These are phyloP conservation scores for Buteo buteo DNA, from an alignment of 2,113 vertebrate species.

Conservation along the genomic window DNA sequence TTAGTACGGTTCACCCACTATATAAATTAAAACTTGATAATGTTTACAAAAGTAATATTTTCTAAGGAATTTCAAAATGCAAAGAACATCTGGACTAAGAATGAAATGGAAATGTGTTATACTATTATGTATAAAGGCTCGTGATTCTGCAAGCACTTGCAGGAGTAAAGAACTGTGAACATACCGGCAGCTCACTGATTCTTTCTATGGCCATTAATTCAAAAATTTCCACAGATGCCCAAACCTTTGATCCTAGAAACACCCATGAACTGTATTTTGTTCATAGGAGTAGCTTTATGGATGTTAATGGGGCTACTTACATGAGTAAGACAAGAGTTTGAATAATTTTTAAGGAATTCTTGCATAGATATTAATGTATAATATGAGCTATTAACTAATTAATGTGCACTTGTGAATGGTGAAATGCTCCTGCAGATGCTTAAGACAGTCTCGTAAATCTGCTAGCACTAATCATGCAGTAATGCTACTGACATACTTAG, in stretches of 20 bases:
- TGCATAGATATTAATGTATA: constrained; percentile 3
- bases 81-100: neutral
- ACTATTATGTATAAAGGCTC: neutral
- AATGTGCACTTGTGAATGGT: neutral
- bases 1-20: neutral
- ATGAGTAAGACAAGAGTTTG: neutral
- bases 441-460: neutral
- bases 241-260: neutral
- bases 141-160: neutral
- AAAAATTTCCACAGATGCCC: neutral
- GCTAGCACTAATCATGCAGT: neutral
- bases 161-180: neutral
- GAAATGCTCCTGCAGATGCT: constrained; percentile 20
- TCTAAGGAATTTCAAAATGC: neutral
- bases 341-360: neutral
- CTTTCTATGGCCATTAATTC: neutral
- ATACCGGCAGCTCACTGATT: neutral
- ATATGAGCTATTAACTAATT: constrained; percentile 17
- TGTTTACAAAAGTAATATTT: neutral
- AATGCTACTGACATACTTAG: neutral
- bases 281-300: neutral
- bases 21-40: neutral
- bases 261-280: neutral
- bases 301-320: neutral
- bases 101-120: neutral